Evolutionary conservation across 2,113 vertebrate genomes (phyloP).

Genomic region (Rhipidura dahli): DNA sequence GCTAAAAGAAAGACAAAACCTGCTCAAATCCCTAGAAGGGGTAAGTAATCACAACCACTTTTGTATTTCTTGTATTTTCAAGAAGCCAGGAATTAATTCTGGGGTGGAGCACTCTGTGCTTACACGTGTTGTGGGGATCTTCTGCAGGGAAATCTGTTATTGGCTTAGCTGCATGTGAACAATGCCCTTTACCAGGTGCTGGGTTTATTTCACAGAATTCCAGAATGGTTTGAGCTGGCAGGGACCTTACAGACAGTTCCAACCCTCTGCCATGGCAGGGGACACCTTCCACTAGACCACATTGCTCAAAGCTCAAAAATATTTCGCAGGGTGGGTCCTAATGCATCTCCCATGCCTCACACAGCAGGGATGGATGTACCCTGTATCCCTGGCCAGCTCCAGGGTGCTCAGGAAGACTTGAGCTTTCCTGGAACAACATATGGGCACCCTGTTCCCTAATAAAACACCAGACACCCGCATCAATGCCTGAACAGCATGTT

Average conservation of each 20-base stretch:
- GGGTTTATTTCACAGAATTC: neutral
- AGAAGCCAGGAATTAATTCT: neutral
- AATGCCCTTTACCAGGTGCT: neutral
- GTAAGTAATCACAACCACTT: conserved; percentile 70
- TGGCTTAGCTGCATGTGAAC: neutral
- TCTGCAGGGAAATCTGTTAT: neutral
- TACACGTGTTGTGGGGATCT: neutral
- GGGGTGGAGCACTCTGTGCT: neutral
- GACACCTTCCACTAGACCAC: neutral
- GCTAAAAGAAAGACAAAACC: conserved; percentile 93
- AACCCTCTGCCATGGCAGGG: neutral
- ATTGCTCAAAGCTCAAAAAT: neutral
- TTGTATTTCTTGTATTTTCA: neutral
- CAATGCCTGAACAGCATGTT: neutral
- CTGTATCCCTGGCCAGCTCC: neutral
- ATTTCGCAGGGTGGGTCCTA: neutral
- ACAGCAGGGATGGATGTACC: neutral
- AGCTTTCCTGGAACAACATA: neutral
- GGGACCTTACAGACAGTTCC: neutral
- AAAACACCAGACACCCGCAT: neutral
- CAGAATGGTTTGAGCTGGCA: neutral
- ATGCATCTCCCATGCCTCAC: fast-evolving
- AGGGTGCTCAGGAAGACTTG: neutral
- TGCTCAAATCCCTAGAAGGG: conserved; percentile 95
- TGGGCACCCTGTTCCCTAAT: neutral